Conservation (phyloP, 2,113 vertebrate genomes). For the Oryzias woworae region DNA sequence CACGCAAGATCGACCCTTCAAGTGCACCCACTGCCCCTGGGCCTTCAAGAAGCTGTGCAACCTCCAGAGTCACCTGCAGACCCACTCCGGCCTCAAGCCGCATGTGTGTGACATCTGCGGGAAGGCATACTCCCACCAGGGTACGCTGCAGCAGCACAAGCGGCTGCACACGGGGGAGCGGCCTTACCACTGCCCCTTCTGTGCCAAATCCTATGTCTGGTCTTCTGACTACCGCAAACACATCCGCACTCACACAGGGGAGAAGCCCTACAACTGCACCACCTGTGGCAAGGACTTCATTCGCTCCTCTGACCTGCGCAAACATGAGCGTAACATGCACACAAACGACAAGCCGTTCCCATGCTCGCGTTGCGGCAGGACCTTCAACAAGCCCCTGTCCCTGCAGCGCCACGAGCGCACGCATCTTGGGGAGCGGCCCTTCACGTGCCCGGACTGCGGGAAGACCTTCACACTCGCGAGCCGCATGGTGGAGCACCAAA, state of each 20-base stretch:
- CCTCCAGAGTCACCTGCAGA: constrained; percentile 82
- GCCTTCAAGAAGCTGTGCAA: constrained; percentile 84
- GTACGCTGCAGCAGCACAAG: constrained; percentile 80
- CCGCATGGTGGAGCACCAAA: constrained; percentile 82
- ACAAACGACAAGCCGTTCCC: constrained; percentile 82
- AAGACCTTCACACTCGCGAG: constrained; percentile 81
- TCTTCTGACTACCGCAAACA: constrained; percentile 80
- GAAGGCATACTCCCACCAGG: constrained; percentile 76
- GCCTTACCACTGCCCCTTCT: constrained; percentile 78
- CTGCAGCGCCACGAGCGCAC: constrained; percentile 83
- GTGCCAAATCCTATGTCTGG: constrained; percentile 76
- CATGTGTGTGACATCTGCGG: constrained; percentile 80
- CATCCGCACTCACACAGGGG: constrained; percentile 77
- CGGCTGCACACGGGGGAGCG: constrained; percentile 78
- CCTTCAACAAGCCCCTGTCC: constrained; percentile 83
- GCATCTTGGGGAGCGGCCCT: constrained; percentile 82
- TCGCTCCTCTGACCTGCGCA: constrained; percentile 78
- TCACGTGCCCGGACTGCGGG: constrained; percentile 78
- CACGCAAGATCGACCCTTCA: constrained; percentile 67
- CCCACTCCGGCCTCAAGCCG: constrained; percentile 80
- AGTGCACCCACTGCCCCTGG: constrained; percentile 68
- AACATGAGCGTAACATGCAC: constrained; percentile 82
- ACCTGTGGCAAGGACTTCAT: constrained; percentile 78
- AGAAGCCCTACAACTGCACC: constrained; percentile 77
- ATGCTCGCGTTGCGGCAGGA: constrained; percentile 80